Evolutionary conservation across 1,140 invertebrate species (phyloP), one percentile per base, ranked within the genome.

Genomic region (Drosophila ogumai): DNA sequence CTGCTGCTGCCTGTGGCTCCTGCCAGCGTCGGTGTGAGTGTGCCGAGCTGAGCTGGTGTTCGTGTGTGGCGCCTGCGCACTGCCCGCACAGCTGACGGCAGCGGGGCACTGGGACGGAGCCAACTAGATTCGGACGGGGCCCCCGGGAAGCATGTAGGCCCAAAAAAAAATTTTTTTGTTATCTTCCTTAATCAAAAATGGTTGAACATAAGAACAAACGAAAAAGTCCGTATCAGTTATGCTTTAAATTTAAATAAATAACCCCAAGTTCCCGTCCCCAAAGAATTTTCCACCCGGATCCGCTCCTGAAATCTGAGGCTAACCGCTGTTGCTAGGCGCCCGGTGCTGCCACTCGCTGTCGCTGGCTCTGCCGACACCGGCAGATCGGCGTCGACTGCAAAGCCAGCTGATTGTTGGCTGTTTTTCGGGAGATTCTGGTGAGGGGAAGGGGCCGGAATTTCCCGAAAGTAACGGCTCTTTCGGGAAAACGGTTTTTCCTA

Each of bases 51-150:
- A 22, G 49, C 28, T 38, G 31, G 56, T 75, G 54, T 64, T 41
- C 38, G 75, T 77, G 75, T 77, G 64, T 63, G 75, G 74, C 75
- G 75, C 75, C 74, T 78, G 75, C 75, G 75, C 74, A 60, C 25
- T 61, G 10, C 8, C 15, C 52, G 56, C 74, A 78, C 75, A 78
- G 75, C 75, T 78, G 75, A 78, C 75, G 63, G 74, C 49, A 55
- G 64, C 50, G 36, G 8, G 13, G 22, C 9, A 22, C 47, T 55
- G 40, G 56, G 9, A 17, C 74, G 64, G 74, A 76, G 0, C 31
- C 8, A 9, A 8, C 6, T 10, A 12, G 36, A 4, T 12, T 28
- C 25, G 17, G 40, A 22, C 32, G 47, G 15, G 31, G 5, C 25
- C 1, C 15, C 10, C 40, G 10, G 22, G 25, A 31, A 15, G 7